phyloP scores from a whole-genome alignment of 2,113 vertebrate species.

The Corythoichthys intestinalis region DNA sequence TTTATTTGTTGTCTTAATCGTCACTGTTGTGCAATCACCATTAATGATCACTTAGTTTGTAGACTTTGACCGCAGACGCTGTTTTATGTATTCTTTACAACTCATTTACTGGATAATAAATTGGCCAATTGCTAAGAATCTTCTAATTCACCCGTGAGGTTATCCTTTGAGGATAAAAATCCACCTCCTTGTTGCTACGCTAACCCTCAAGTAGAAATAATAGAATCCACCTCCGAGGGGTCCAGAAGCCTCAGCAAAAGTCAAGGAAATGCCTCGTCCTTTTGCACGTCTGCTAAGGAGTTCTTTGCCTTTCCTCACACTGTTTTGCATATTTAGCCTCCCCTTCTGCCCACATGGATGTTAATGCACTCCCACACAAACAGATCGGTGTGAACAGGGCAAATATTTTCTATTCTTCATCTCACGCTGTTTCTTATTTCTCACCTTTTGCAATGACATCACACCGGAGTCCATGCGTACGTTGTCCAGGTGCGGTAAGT shows the following conservation, averaged over 20 bases:
- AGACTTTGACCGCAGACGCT: too few species aligned
- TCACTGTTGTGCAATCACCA: too few species aligned
- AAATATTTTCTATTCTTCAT: constrained; percentile 73
- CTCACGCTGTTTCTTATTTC: constrained; percentile 25
- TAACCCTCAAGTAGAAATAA: constrained; percentile 29
- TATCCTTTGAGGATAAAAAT: constrained; percentile 9
- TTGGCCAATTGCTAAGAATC: too few species aligned
- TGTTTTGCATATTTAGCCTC: constrained; percentile 75
- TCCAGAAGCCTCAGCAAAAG: constrained; percentile 31
- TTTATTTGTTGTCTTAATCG: too few species aligned
- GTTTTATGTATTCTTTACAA: too few species aligned
- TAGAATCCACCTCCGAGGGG: constrained; percentile 34
- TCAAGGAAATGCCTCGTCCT: constrained; percentile 62
- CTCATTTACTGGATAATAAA: too few species aligned
- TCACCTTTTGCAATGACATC: constrained; percentile 30
- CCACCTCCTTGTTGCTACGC: background rate
- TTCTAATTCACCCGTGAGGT: background rate
- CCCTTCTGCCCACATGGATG: constrained; percentile 74
- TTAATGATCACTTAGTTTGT: too few species aligned
- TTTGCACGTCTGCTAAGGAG: constrained; percentile 40
- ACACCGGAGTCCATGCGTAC: background rate
- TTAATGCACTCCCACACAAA: constrained; percentile 80
- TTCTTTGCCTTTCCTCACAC: too few species aligned
- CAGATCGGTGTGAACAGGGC: constrained; percentile 75
- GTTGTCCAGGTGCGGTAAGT: constrained; percentile 39